Evolutionary conservation across 2,888 invertebrate species (phyloP), one percentile per base, ranked within the genome.

Genomic region (Tachina grossa): DNA sequence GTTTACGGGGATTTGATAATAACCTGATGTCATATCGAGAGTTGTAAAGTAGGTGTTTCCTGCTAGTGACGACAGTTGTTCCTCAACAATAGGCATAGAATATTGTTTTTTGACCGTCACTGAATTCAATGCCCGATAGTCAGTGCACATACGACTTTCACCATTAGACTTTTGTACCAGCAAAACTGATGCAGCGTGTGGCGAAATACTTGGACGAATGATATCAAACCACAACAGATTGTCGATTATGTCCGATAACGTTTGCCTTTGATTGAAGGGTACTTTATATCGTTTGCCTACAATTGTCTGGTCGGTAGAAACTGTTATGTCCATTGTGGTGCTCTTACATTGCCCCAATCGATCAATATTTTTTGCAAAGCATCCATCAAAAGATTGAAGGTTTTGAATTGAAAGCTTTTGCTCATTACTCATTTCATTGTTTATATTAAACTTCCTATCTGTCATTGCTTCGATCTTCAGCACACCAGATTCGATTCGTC

Each of bases 1-100:
- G 39, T 45, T 13, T 49, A 83, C n/a, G 8, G 81, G 81, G 16
- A 84, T 86, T 41, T 91, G 91, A 79, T 89, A 85, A 87, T 90
- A 89, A 0, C 90, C 92, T 0, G 87, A 84, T 9, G 85, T 84
- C 57, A 90, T 74, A 82, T 92, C 90, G 2, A 92, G 61, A 4
- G 77, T 87, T 6, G 90, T 89, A 71, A 89, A 92, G 76, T 87
- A 89, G 19, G 65, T 84, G 31, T 87, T 87, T 2, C 89, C 88
- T 1, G 85, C 59, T 39, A 79, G 63, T 45, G 41, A 41, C 9
- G 83, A 78, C 8, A 88, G 63, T 14, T 86, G 87, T 47, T 85
- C 87, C 49, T 87, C 87, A 1, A 87, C 77, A 9, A 87, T 55
- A n/a, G 84, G 87, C 88, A 87, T 87, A 14, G 75, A 55, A 45